phyloP scores from a whole-genome alignment of 2,113 vertebrate genomes.

The Coracopsis vasa region DNA sequence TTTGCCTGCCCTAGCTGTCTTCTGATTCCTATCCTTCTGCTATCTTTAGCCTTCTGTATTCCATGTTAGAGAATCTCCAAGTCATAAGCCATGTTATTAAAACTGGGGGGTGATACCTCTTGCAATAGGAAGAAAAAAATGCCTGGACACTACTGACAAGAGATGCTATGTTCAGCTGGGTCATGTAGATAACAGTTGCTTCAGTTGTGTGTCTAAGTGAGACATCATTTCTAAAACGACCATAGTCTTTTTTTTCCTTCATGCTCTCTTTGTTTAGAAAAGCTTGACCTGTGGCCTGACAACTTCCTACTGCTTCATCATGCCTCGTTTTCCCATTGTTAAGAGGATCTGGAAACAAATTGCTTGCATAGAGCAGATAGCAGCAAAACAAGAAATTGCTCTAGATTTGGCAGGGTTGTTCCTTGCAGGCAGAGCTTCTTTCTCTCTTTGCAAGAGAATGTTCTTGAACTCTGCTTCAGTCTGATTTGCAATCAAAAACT shows the following conservation, averaged over 20 bases:
- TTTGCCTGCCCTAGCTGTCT: background rate
- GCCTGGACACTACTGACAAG: background rate
- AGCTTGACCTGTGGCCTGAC: background rate
- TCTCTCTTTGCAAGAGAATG: background rate
- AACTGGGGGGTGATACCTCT: background rate
- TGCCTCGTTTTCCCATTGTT: background rate
- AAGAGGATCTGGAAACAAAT: background rate
- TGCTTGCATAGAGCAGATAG: background rate
- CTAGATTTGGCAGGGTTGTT: background rate
- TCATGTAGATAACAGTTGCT: background rate
- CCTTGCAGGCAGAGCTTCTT: background rate
- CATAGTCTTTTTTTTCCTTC: background rate
- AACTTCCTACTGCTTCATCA: background rate
- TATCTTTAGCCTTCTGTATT: background rate
- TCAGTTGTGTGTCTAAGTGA: background rate
- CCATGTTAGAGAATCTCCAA: background rate
- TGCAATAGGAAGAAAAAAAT: background rate
- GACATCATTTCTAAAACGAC: background rate
- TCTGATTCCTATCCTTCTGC: background rate
- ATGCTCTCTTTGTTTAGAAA: background rate
- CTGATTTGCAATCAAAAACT: background rate
- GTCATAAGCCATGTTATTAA: background rate
- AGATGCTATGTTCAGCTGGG: background rate
- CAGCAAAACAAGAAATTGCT: background rate
- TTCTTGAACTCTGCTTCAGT: background rate